Evolutionary conservation across 1,140 invertebrate genomes (phyloP).

Genomic region (Lineus longissimus): DNA sequence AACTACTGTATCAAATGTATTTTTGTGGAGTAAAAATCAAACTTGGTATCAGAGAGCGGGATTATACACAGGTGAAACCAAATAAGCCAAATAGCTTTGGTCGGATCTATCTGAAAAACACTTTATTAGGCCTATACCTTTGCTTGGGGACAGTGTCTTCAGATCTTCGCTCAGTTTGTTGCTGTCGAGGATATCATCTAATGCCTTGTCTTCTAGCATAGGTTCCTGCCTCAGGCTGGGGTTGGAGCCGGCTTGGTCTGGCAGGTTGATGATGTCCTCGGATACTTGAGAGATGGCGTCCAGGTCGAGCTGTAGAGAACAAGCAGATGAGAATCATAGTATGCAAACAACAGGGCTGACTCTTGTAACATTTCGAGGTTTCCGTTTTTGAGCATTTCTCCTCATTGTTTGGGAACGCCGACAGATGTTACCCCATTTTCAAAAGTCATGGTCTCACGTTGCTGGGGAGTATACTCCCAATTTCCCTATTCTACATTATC

Average conservation of each 20-base stretch:
- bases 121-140: too few relatives aligned
- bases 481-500: too few relatives aligned
- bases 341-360: neutral
- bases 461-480: neutral
- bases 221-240: neutral
- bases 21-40: neutral
- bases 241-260: neutral
- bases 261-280: neutral
- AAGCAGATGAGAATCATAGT: neutral
- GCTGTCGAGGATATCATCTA: neutral
- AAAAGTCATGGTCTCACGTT: neutral
- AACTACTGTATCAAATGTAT: neutral
- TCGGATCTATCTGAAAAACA: too few relatives aligned
- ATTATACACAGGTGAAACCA: too few relatives aligned
- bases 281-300: constrained; percentile 1
- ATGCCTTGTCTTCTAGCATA: neutral
- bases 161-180: neutral
- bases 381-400: neutral
- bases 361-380: neutral
- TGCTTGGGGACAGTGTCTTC: neutral
- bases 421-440: neutral
- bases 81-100: too few relatives aligned
- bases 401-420: too few relatives aligned
- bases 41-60: neutral
- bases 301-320: neutral